Percentiles rank a stretch among this genome's conserved stretches.
Evolutionary conservation across 2,888 invertebrate genomes (phyloP).

Genomic region (Lithophane leautieri): DNA sequence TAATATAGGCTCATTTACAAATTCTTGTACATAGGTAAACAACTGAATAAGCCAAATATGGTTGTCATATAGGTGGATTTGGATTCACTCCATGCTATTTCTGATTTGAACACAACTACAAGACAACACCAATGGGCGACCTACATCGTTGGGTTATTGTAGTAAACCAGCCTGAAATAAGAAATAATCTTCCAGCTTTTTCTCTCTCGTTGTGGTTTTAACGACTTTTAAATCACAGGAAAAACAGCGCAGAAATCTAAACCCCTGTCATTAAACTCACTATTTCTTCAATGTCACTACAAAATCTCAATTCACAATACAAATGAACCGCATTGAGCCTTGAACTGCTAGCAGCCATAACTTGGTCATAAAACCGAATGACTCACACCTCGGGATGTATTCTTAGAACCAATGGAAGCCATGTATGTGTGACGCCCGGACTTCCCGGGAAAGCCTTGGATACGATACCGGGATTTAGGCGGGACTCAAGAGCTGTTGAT

Average conservation of each 20-base stretch:
- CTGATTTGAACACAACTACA: background rate
- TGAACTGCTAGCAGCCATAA: slow-evolving; percentile 50
- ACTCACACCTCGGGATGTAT: slow-evolving; percentile 57
- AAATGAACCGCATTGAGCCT: slow-evolving; percentile 36
- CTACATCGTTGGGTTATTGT: background rate
- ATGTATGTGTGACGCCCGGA: slow-evolving; percentile 54
- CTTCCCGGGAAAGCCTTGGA: slow-evolving; percentile 60
- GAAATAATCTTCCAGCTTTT: background rate
- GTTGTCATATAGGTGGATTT: background rate
- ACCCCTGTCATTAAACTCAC: background rate
- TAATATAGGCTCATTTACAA: background rate
- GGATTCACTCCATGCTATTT: background rate
- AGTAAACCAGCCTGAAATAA: background rate
- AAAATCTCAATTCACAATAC: slow-evolving; percentile 41
- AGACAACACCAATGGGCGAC: background rate
- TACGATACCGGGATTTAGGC: slow-evolving; percentile 38
- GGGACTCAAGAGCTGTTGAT: slow-evolving; percentile 22
- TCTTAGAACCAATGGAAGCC: slow-evolving; percentile 48
- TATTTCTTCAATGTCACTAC: slow-evolving; percentile 17
- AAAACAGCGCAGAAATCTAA: background rate
- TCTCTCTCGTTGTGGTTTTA: background rate
- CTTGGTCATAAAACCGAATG: slow-evolving; percentile 50
- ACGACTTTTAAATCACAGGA: background rate
- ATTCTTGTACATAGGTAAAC: background rate
- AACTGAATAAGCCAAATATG: background rate